Evolutionary conservation across 35 echinoderm and acorn worm genomes (phyloP).

Genomic region (Acanthaster planci): DNA sequence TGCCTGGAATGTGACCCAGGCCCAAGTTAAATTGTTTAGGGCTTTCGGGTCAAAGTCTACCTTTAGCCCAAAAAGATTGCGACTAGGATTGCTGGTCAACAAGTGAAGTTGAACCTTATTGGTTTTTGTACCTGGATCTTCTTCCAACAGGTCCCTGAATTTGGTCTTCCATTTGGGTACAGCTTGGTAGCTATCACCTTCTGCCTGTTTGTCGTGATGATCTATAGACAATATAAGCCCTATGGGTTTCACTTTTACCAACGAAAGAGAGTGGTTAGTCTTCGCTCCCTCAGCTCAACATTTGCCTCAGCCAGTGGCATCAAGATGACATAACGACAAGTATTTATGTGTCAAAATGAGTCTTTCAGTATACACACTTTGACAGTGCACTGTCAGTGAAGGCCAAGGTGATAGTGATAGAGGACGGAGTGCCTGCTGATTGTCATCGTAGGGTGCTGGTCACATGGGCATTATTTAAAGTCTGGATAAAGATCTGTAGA

Average conservation of each 20-base stretch:
- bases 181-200: conserved; percentile 58
- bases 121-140: not conserved
- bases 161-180: conserved; percentile 75
- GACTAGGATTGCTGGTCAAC: no score
- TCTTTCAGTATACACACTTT: no score
- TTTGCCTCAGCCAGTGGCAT: conserved; percentile 83
- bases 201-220: conserved; percentile 59
- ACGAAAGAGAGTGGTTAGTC: conserved; percentile 85
- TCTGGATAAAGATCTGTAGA: no score
- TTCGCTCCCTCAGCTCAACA: conserved; percentile 92
- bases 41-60: no score
- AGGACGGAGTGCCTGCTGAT: no score
- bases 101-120: not conserved
- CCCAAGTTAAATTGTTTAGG: no score
- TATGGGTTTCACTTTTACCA: conserved; percentile 62
- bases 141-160: conserved; percentile 69
- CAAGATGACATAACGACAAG: conserved; percentile 84
- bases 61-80: not conserved
- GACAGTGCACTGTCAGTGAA: no score
- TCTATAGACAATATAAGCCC: conserved; percentile 76
- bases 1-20: no score
- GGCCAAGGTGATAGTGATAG: no score
- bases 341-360: no score
- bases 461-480: no score
- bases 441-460: no score